These are phyloP conservation scores for Galeopterus variegatus DNA, from an alignment of 2,113 vertebrate species.

Conservation along the genomic window DNA sequence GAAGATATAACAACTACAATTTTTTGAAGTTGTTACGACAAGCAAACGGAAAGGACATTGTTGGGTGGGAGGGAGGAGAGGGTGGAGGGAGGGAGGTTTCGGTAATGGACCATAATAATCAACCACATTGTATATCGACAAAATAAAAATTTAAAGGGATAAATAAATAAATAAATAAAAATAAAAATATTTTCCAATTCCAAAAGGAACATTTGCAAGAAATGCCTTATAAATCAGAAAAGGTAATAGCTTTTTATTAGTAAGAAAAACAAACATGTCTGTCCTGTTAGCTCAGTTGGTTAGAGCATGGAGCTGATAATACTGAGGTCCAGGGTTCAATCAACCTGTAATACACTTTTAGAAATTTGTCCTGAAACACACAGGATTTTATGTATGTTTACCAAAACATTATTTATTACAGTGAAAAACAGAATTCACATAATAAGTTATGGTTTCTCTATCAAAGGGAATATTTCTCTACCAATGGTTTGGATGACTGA, in stretches of 20 bases:
- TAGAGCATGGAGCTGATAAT: too few species aligned
- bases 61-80: too few species aligned
- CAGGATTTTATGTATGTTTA: constrained; percentile 10
- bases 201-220: constrained; percentile 32
- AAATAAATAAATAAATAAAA: too few species aligned
- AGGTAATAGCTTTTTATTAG: background rate
- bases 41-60: too few species aligned
- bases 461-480: background rate
- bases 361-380: background rate
- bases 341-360: constrained; percentile 28
- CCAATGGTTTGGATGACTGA: background rate
- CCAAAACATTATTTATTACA: constrained; percentile 40
- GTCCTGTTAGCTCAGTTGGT: too few species aligned
- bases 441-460: constrained; percentile 12
- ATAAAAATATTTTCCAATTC: background rate
- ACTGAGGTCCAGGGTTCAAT: too few species aligned
- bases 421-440: constrained; percentile 46
- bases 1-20: too few species aligned
- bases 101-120: too few species aligned
- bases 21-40: too few species aligned
- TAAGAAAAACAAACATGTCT: background rate
- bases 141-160: too few species aligned
- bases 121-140: too few species aligned
- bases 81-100: too few species aligned
- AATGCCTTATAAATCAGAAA: constrained; percentile 38